Evolutionary conservation across 2,113 vertebrate genomes (phyloP), one percentile per base, ranked within the genome.

Genomic region (Holacanthus passer): DNA sequence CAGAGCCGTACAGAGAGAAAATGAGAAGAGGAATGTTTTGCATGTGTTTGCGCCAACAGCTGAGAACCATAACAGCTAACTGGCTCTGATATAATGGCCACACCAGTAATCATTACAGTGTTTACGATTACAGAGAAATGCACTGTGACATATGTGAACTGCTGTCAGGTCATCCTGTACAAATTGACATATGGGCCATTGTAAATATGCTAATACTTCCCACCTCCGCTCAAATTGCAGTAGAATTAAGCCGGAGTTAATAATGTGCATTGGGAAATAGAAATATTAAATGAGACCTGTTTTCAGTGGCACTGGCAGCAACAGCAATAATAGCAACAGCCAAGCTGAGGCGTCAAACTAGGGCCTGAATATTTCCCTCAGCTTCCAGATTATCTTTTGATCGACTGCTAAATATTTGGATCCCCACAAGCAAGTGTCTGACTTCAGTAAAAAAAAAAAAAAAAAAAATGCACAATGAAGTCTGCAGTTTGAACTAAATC

Each of bases 301-400:
- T 77, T 77, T 59, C 24, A 58, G 50, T 62, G 29, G 27, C 29
- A 39, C 27, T 29, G 50, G 27, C 12, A 66, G n/a, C 13, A 27
- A 72, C 20, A 37, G 59, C 43, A 73, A 56, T 22, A 48, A 63
- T 22, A 41, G 52, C 20, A 50, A 39, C 52, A 65, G 5, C 50
- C 69, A 43, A 56, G 58, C 56, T 76, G 1, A 65, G 17, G 62
- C 32, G 13, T 73, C 35, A 35, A 37, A 60, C 19, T 60, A 60
- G 45, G 4, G 5, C 37, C 52, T 52, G 32, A 60, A 73, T 80
- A 60, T 75, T 73, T 55, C 43, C 50, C 24, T 66, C 32, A 4
- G 39, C 69, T 62, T 64, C 47, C 5, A 19, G 74, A 82, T 73
- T 73, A 68, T 84, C 32, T 59, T 82, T 79, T 72, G 60, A 60